Evolutionary conservation across 1,140 invertebrate species (phyloP).

Genomic region (Bathynomus jamesi): DNA sequence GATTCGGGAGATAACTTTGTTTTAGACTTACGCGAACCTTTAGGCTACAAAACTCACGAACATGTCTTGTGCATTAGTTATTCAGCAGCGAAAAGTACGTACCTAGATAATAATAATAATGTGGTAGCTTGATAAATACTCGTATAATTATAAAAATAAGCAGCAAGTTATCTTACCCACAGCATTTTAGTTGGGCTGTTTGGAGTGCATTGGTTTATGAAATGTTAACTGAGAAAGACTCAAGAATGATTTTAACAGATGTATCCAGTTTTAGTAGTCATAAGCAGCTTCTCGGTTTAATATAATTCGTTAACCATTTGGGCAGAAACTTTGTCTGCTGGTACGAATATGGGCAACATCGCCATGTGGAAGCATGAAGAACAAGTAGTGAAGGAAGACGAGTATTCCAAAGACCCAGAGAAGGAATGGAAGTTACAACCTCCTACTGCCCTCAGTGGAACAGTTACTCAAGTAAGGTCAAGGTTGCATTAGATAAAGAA

Average conservation of each 20-base stretch:
- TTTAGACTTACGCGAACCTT: conserved; percentile 51
- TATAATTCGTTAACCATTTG: not conserved
- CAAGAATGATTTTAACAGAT: too few species aligned
- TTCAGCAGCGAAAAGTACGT: conserved; percentile 47
- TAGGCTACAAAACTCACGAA: conserved; percentile 47
- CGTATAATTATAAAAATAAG: too few species aligned
- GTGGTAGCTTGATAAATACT: too few species aligned
- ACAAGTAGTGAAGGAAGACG: conserved; percentile 37
- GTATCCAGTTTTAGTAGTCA: not conserved
- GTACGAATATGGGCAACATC: conserved; percentile 81
- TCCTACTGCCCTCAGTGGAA: conserved; percentile 46
- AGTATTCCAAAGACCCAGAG: conserved; percentile 25
- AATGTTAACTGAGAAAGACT: too few species aligned
- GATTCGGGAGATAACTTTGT: conserved; percentile 86
- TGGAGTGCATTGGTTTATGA: too few species aligned
- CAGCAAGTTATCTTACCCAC: too few species aligned
- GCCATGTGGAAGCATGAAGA: conserved; percentile 69
- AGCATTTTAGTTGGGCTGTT: too few species aligned
- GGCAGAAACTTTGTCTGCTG: conserved; percentile 63
- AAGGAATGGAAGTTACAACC: conserved; percentile 49
- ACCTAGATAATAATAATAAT: not conserved
- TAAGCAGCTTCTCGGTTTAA: not conserved
- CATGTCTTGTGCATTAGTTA: conserved; percentile 65
- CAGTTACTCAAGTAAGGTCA: conserved; percentile 43
- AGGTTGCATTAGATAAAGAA: too few species aligned